A percentile compares a stretch with the other conserved stretches of the same genome.
These are phyloP conservation scores for Quadriops clusia DNA, from an alignment of 2,888 invertebrate species.

Conservation along the genomic window DNA sequence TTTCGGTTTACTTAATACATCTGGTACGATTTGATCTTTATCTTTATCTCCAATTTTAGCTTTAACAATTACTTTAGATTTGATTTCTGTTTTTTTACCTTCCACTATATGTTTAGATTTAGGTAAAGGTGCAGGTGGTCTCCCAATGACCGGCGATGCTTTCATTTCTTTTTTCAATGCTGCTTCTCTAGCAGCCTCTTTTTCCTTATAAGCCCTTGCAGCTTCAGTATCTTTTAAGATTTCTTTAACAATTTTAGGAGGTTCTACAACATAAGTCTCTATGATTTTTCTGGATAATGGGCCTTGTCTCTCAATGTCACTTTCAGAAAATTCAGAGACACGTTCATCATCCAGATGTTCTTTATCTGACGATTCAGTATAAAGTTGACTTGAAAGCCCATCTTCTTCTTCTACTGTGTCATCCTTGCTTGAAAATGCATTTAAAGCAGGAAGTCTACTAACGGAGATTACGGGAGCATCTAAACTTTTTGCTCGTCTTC, in stretches of 20 bases:
- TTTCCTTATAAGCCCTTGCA: conserved; percentile 20
- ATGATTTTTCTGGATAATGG: too few species aligned
- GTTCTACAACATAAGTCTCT: too few species aligned
- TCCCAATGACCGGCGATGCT: conserved; percentile 6
- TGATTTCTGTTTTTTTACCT: conserved; percentile 10
- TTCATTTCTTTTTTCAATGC: conserved; percentile 36
- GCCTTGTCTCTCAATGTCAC: conserved; percentile 40
- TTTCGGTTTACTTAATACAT: conserved; percentile 27
- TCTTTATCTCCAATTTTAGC: conserved; percentile 20
- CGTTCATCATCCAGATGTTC: too few species aligned
- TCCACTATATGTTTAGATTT: conserved; percentile 1
- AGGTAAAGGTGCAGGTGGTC: conserved; percentile 4
- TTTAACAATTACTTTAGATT: conserved; percentile 14
- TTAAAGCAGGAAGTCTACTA: conserved; percentile 66
- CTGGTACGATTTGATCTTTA: conserved; percentile 38
- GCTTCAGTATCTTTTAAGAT: too few species aligned
- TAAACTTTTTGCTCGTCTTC: conserved; percentile 69
- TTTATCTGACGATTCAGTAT: too few species aligned
- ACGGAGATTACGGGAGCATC: conserved; percentile 75
- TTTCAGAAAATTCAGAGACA: too few species aligned
- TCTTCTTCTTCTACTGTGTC: conserved; percentile 72
- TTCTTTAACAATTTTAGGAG: too few species aligned
- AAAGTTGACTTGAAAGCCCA: conserved; percentile 22
- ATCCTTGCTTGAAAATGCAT: conserved; percentile 80
- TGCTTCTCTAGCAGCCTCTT: conserved; percentile 37